Base-by-base conservation (phyloP, 2,888 invertebrate species). In the Drosophila koepferae region DNA sequence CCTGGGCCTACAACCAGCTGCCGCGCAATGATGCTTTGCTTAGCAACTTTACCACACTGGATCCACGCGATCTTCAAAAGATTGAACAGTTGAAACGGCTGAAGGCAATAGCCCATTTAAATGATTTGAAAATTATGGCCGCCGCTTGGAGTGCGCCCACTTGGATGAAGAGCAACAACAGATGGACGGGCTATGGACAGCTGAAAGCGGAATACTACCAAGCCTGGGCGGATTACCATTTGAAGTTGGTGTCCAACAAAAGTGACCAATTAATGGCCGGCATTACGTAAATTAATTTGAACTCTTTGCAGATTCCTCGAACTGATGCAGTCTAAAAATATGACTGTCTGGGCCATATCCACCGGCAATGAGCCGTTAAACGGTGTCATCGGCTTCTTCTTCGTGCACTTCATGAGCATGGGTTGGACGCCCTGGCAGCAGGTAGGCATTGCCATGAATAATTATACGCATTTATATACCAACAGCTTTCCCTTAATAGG, bases 291-390 rank as follows among this genome's bases (percentile, higher is more conserved):
- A 56, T 54, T 63, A 54, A 64, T 48, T 23, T 9, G 16, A 49
- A 55, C 38, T 63, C 59, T 49, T 68, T 76, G 64, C 75, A 91
- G 91, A 86, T 91, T 86, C 93, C 93, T 98, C 63, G 95, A 97
- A 86, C 95, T 95, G 74, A 98, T 98, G 93, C 94, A 94, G 75
- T 94, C 95, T 66, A 93, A 95, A 48, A 95, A 95, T 61, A 93
- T 95, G 72, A 92, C 94, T 40, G 95, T 97, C 83, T 99, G 98
- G 98, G 97, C 96, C 1, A 93, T 98, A 61, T 97, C 98, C 7
- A 96, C 97, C 0, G 97, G 97, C 60, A 99, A 98, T 93, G 98
- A 99, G 92, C 98, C 98, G 1, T 91, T 95, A n/a, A 95, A 96
- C 91, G 96, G 96, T 56, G 93, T 95, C 49, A 82, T 95, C 9